These are phyloP conservation scores for Platynereis dumerilii DNA, from an alignment of 2,888 invertebrate genomes.

Conservation along the genomic window DNA sequence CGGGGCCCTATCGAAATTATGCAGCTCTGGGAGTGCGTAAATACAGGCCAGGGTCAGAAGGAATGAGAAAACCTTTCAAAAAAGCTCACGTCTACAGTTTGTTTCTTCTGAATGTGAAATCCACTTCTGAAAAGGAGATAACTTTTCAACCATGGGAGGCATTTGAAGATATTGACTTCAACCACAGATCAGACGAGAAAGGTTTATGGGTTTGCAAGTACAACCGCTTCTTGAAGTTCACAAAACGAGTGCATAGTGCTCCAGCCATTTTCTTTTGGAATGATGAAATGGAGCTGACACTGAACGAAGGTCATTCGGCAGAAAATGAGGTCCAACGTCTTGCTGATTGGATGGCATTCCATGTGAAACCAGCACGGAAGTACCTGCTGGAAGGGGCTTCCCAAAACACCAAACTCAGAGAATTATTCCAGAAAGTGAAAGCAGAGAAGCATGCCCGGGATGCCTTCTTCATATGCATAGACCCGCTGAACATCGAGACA, in stretches of 20 bases:
- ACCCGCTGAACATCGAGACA: too few relatives aligned
- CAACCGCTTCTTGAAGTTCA: slow-evolving; percentile 9
- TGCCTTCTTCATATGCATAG: too few relatives aligned
- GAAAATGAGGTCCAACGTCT: too few relatives aligned
- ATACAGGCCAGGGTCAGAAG: neutral
- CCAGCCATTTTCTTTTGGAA: slow-evolving; percentile 11
- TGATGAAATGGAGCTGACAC: neutral
- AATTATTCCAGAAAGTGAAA: too few relatives aligned
- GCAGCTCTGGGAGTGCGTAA: slow-evolving; percentile 5
- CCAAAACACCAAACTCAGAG: too few relatives aligned
- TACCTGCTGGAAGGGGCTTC: too few relatives aligned
- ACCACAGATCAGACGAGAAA: slow-evolving; percentile 17
- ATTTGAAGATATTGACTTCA: slow-evolving; percentile 24
- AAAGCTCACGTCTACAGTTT: slow-evolving; percentile 21
- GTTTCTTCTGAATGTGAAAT: slow-evolving; percentile 21
- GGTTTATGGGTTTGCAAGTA: slow-evolving; percentile 26
- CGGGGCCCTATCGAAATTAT: slow-evolving; percentile 15
- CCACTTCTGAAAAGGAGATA: slow-evolving; percentile 13
- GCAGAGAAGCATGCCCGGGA: too few relatives aligned
- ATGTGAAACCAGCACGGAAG: too few relatives aligned
- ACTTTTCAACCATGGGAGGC: slow-evolving; percentile 18
- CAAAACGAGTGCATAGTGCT: neutral
- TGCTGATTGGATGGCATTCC: too few relatives aligned
- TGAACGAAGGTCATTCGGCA: too few relatives aligned
- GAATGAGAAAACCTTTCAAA: slow-evolving; percentile 12